Conservation (phyloP, 2,888 invertebrate genomes). For the Lepidochitona cinerea region DNA sequence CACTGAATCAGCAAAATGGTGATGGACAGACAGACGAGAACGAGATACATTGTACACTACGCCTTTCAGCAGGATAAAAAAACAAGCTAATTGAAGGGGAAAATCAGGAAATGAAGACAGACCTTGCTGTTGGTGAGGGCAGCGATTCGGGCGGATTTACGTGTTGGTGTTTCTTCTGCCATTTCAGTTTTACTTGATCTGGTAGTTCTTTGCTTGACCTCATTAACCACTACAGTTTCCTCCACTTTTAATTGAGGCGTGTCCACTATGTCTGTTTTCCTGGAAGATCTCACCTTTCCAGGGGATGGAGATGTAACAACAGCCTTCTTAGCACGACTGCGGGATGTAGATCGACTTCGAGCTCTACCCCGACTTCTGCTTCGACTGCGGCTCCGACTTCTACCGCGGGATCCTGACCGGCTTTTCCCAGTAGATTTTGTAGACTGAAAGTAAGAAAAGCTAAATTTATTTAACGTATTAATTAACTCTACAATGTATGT, state of each 20-base stretch:
- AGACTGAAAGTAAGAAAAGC: neutral
- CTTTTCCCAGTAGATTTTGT: neutral
- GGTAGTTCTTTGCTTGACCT: neutral
- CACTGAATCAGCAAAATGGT: no score
- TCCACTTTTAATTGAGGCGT: no score
- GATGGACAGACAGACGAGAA: no score
- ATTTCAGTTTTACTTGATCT: neutral
- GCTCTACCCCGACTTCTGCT: slow-evolving; percentile 37
- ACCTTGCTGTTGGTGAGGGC: neutral
- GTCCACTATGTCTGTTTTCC: slow-evolving; percentile 19
- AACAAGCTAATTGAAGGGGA: no score
- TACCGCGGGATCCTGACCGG: neutral
- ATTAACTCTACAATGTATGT: no score
- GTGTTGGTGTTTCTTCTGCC: slow-evolving; percentile 32
- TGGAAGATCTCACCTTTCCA: neutral
- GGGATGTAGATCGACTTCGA: slow-evolving; percentile 6
- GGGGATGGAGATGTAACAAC: neutral
- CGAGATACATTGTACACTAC: no score
- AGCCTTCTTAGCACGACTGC: neutral
- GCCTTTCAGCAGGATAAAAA: no score
- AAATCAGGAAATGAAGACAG: no score
- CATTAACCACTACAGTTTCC: no score
- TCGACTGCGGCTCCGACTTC: slow-evolving; percentile 41
- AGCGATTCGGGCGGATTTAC: slow-evolving; percentile 39
- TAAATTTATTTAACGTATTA: neutral